A percentile compares a stretch with the other conserved stretches of the same genome.
These are phyloP conservation scores for Rhynchomys soricoides DNA, from an alignment of 2,113 vertebrate species.

Conservation along the genomic window DNA sequence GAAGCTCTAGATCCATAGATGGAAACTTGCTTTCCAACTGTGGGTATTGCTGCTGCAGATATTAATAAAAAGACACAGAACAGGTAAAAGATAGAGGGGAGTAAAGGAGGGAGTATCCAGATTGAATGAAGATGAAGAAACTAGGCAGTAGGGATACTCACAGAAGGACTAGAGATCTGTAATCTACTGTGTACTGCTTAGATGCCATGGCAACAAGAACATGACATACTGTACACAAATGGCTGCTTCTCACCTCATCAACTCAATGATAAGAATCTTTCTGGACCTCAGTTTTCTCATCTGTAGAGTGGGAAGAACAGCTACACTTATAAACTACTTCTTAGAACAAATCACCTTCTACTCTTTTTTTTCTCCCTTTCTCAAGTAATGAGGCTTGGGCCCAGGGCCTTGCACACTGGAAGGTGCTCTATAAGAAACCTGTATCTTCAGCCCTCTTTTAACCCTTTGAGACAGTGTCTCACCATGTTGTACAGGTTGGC, in stretches of 20 bases:
- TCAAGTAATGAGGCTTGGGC: neutral
- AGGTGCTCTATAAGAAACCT: neutral
- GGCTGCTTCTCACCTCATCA: neutral
- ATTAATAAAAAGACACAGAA: neutral
- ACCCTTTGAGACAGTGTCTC: neutral
- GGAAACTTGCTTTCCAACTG: neutral
- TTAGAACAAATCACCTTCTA: neutral
- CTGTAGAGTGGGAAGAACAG: neutral
- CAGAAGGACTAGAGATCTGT: neutral
- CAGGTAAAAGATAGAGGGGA: neutral
- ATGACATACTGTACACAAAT: neutral
- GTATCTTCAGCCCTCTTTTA: neutral
- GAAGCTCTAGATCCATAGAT: neutral
- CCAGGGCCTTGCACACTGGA: neutral
- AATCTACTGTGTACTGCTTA: neutral
- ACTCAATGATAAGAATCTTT: neutral
- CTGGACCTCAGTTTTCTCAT: neutral
- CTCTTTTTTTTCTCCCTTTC: too few relatives aligned
- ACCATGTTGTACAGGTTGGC: neutral
- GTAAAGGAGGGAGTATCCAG: neutral
- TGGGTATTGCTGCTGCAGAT: neutral
- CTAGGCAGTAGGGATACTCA: neutral
- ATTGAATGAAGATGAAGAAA: neutral
- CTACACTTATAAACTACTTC: neutral
- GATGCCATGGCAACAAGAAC: neutral